Evolutionary conservation across 2,113 vertebrate species (phyloP).

Genomic region (Serinus canaria): DNA sequence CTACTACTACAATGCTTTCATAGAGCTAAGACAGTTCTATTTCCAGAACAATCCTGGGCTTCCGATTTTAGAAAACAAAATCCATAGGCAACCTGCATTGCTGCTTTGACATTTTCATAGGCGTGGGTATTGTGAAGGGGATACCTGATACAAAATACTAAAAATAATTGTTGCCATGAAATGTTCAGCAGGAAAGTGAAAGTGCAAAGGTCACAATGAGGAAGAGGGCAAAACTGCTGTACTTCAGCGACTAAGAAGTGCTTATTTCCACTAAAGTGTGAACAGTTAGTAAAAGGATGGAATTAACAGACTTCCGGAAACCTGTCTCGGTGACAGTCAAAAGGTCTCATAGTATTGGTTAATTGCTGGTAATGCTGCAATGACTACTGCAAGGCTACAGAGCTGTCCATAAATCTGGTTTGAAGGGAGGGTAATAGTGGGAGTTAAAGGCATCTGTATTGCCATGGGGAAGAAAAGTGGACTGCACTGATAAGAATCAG

Average conservation of each 20-base stretch:
- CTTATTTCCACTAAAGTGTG: not conserved
- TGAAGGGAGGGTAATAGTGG: not conserved
- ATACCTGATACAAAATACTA: not conserved
- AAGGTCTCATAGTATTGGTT: not conserved
- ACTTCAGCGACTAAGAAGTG: not conserved
- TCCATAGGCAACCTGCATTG: not conserved
- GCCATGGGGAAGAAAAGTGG: not conserved
- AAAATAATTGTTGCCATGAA: not conserved
- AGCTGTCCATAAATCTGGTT: not conserved
- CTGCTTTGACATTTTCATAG: not conserved
- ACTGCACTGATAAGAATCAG: not conserved
- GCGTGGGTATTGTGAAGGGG: not conserved
- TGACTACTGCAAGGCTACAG: not conserved
- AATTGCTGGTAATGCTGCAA: not conserved
- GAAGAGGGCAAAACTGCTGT: not conserved
- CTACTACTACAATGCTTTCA: not conserved
- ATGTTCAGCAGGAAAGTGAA: not conserved
- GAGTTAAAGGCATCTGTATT: not conserved
- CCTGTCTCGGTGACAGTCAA: accelerated
- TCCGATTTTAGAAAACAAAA: not conserved
- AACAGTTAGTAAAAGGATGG: not conserved
- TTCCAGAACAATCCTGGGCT: not conserved
- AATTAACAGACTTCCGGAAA: not conserved
- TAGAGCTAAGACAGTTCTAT: not conserved
- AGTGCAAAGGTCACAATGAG: not conserved